Evolutionary conservation across 2,797 vertebrate species (phyloP).

Genomic region (Yasuhikotakia modesta): DNA sequence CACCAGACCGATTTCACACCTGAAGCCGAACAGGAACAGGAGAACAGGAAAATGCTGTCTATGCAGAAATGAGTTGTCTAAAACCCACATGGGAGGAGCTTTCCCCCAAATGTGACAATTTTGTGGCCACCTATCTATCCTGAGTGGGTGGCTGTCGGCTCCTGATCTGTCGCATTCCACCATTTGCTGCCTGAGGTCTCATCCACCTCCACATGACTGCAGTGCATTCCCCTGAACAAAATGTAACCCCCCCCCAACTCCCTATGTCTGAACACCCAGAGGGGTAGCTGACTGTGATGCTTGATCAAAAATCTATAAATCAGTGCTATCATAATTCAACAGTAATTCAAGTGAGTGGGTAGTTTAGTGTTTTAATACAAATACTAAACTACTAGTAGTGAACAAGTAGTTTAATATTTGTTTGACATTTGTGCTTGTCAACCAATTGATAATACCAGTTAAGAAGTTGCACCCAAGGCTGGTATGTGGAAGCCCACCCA

Average conservation of each 20-base stretch:
- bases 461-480: constrained; percentile 37
- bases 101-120: constrained; percentile 37
- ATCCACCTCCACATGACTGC: constrained; percentile 12
- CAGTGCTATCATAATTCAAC: neutral
- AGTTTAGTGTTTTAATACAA: too few species aligned
- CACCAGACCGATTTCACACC: constrained; percentile 33
- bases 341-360: neutral
- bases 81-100: constrained; percentile 9
- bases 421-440: too few species aligned
- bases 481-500: constrained; percentile 74
- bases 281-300: neutral
- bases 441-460: neutral
- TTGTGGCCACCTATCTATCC: constrained; percentile 32
- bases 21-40: too few species aligned
- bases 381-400: too few species aligned
- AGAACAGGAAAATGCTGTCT: neutral
- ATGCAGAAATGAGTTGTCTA: neutral
- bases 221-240: neutral
- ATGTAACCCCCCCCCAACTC: neutral
- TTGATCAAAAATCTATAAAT: neutral
- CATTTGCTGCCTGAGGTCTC: constrained; percentile 28
- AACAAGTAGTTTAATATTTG: too few species aligned
- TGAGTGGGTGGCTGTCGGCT: constrained; percentile 23
- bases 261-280: too few species aligned
- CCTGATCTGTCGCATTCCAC: constrained; percentile 5